Percentiles rank a stretch among this genome's conserved stretches.
Evolutionary conservation across 2,797 vertebrate species (phyloP).

Genomic region (Spea hammondii): DNA sequence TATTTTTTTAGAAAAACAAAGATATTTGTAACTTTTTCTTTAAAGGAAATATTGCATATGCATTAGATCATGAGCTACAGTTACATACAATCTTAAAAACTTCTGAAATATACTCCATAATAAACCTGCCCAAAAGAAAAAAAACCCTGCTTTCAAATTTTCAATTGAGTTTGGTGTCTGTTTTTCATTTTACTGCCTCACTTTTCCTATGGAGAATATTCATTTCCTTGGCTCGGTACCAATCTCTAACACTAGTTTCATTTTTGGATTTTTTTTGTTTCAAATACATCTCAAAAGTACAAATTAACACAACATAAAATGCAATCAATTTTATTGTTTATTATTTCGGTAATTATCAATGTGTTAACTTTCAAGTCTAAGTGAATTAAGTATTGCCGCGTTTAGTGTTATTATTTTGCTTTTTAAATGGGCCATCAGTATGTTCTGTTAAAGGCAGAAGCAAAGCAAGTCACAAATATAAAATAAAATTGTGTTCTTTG

Average conservation of each 20-base stretch:
- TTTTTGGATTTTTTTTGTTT: slow-evolving; percentile 26
- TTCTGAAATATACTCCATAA: slow-evolving; percentile 12
- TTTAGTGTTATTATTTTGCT: background rate
- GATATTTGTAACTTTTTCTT: background rate
- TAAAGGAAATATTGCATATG: slow-evolving; percentile 5
- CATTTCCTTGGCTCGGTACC: slow-evolving; percentile 48
- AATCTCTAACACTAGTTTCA: slow-evolving; percentile 33
- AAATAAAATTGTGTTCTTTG: no score
- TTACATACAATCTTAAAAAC: slow-evolving; percentile 28
- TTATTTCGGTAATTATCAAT: background rate
- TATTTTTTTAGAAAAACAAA: background rate
- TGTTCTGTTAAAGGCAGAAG: background rate
- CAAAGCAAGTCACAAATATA: background rate
- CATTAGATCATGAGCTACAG: background rate
- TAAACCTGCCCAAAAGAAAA: slow-evolving; percentile 34
- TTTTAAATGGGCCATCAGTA: background rate
- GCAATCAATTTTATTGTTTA: slow-evolving; percentile 25
- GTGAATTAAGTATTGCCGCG: background rate
- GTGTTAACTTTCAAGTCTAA: slow-evolving; percentile 1
- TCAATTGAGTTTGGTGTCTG: slow-evolving; percentile 51
- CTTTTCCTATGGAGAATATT: slow-evolving; percentile 48
- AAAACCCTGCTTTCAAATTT: slow-evolving; percentile 42
- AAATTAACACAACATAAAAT: slow-evolving; percentile 8
- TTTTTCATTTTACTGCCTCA: slow-evolving; percentile 48
- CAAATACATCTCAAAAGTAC: slow-evolving; percentile 26